Conservation (phyloP, 2,113 vertebrate species). For the Telmatochromis brichardi region DNA sequence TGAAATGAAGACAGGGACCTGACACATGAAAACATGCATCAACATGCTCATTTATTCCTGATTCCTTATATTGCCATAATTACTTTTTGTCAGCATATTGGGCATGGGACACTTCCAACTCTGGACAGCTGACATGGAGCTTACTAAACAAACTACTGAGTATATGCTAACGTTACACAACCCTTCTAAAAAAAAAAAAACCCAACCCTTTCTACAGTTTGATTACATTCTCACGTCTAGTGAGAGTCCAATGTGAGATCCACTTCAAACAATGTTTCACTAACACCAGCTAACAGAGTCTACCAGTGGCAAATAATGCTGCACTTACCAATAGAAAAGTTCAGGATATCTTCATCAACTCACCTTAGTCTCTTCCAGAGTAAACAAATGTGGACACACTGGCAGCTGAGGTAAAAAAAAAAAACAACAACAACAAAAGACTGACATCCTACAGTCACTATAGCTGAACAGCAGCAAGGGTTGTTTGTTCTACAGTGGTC, state of each 20-base stretch:
- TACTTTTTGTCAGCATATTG: background rate
- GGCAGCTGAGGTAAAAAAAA: background rate
- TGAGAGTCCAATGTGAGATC: background rate
- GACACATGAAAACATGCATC: background rate
- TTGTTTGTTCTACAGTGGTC: background rate
- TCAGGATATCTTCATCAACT: background rate
- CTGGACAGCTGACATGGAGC: background rate
- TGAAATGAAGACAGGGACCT: background rate
- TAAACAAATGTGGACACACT: background rate
- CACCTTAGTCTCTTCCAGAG: background rate
- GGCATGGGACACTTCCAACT: background rate
- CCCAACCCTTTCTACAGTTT: accelerated
- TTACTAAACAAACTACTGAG: background rate
- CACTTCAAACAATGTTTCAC: background rate
- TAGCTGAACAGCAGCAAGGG: background rate
- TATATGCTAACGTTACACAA: background rate
- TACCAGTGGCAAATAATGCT: background rate
- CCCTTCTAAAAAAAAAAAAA: accelerated
- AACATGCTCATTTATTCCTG: background rate
- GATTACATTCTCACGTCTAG: background rate
- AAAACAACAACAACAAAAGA: background rate
- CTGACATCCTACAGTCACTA: background rate
- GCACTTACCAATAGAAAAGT: background rate
- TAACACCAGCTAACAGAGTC: background rate
- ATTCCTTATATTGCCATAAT: background rate